phyloP scores from a whole-genome alignment of 1,140 invertebrate genomes.

The Macrotrachela quadricornifera region DNA sequence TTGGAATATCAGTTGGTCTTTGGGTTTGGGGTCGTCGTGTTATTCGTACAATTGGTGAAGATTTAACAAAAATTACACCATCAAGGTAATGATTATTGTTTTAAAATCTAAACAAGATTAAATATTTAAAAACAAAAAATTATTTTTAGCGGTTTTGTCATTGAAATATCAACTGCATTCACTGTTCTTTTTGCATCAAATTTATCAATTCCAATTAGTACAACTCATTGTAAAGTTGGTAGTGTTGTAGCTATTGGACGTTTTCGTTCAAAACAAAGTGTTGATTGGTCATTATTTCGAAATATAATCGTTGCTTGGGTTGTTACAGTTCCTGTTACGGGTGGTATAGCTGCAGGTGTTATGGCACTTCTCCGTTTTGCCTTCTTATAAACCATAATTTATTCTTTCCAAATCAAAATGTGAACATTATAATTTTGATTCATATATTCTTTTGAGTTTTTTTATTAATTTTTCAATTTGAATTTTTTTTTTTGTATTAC shows the following conservation, averaged over 20 bases:
- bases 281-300: conserved; percentile 69
- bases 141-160: conserved; percentile 67
- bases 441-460: too few relatives aligned
- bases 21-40: conserved; percentile 87
- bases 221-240: conserved; percentile 95
- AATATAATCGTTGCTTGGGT: conserved; percentile 92
- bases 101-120: not conserved
- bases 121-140: not conserved
- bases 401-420: too few relatives aligned
- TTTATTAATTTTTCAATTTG: too few relatives aligned
- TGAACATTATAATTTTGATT: too few relatives aligned
- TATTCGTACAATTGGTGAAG: conserved; percentile 83
- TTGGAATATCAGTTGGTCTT: conserved; percentile 78
- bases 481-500: too few relatives aligned
- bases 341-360: conserved; percentile 50
- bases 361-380: conserved; percentile 18
- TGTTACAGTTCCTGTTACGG: conserved; percentile 77
- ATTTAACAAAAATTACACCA: conserved; percentile 83
- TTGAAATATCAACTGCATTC: conserved; percentile 79
- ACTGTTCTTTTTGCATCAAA: conserved; percentile 88
- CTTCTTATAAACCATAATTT: too few relatives aligned
- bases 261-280: conserved; percentile 42
- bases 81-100: conserved; percentile 34
- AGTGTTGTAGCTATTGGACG: conserved; percentile 78
- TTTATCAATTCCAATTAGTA: conserved; percentile 83